These are phyloP conservation scores for Anolis sagrei DNA, from an alignment of 2,113 vertebrate species.

Conservation along the genomic window DNA sequence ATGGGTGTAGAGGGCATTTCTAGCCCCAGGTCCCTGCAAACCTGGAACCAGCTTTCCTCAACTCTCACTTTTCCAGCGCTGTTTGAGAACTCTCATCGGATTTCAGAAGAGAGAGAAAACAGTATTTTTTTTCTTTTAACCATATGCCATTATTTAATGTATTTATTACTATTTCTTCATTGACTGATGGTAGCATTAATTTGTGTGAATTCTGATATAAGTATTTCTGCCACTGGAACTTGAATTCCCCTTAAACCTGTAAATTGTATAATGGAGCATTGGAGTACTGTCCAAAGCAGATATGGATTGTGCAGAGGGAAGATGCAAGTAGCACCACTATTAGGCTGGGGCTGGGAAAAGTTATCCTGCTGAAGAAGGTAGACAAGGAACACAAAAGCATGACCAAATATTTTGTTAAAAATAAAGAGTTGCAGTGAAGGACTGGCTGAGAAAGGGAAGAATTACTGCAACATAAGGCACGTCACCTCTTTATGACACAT, in stretches of 20 bases:
- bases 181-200: not conserved
- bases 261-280: no score
- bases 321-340: no score
- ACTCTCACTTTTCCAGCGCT: not conserved
- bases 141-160: not conserved
- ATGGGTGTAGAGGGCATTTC: no score
- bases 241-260: no score
- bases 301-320: no score
- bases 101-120: not conserved
- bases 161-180: not conserved
- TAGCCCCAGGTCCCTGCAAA: no score
- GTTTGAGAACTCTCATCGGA: not conserved
- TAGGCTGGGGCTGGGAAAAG: no score
- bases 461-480: not conserved
- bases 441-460: not conserved
- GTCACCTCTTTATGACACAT: slow-evolving; percentile 10
- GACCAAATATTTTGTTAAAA: not conserved
- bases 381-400: not conserved
- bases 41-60: not conserved
- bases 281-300: no score
- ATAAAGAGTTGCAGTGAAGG: not conserved
- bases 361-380: not conserved
- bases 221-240: no score
- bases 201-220: not conserved
- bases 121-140: not conserved